Conservation (phyloP, 2,888 invertebrate genomes). For the Chalcosyrphus nemorum region DNA sequence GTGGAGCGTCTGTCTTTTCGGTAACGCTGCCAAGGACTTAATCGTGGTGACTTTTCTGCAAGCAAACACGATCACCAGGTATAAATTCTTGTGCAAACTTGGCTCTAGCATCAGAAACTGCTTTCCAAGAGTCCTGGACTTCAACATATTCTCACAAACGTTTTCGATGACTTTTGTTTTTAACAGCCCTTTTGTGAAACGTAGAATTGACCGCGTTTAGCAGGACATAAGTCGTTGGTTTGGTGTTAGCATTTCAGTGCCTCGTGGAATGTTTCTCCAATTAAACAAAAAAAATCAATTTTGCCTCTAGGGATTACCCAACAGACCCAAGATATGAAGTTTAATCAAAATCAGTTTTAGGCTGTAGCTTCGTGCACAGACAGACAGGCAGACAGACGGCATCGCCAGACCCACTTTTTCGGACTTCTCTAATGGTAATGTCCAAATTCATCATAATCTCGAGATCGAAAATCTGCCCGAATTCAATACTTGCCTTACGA, state of each 20-base stretch:
- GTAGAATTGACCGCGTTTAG: neutral
- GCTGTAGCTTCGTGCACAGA: too few species aligned
- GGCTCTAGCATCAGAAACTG: neutral
- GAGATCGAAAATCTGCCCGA: too few species aligned
- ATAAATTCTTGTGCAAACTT: neutral
- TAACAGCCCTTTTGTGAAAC: neutral
- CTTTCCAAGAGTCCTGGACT: neutral
- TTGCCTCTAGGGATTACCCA: too few species aligned
- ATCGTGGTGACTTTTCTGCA: neutral
- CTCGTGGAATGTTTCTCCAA: slow-evolving; percentile 14
- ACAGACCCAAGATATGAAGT: too few species aligned
- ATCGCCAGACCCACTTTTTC: too few species aligned
- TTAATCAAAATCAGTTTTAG: too few species aligned
- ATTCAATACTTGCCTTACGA: too few species aligned
- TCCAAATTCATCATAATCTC: too few species aligned
- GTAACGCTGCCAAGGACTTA: neutral
- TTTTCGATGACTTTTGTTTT: slow-evolving; percentile 4
- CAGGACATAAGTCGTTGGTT: neutral
- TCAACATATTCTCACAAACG: neutral
- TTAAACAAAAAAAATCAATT: too few species aligned
- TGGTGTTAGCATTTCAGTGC: neutral
- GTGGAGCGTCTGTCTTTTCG: neutral
- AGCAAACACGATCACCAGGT: neutral
- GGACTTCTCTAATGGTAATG: too few species aligned
- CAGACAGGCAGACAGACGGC: too few species aligned